Evolutionary conservation across 92 coral and sea anemone genomes (phyloP).

Genomic region (Paragorgia papillata): DNA sequence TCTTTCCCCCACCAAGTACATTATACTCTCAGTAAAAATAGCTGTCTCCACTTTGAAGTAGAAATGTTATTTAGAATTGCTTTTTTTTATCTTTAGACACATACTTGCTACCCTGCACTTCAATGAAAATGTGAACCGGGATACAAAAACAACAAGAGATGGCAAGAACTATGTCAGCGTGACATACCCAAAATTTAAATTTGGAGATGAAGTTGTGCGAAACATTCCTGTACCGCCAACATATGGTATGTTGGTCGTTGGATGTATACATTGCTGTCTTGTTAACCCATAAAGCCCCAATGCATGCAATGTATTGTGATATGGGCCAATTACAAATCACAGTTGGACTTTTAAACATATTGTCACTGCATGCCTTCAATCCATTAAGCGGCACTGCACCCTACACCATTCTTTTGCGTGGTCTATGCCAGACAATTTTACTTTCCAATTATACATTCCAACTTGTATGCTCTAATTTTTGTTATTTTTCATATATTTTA

Average conservation of each 20-base stretch:
- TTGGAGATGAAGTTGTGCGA: conserved; percentile 38
- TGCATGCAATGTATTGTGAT: no score
- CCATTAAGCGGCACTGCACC: no score
- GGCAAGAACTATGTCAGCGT: no score
- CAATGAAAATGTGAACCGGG: conserved; percentile 28
- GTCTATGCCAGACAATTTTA: no score
- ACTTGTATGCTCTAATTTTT: conserved; percentile 12
- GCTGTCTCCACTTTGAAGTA: not conserved
- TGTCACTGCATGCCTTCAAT: no score
- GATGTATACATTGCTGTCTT: not conserved
- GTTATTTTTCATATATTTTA: not conserved
- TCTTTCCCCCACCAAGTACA: no score
- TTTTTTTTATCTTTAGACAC: no score
- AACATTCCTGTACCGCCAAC: conserved; percentile 41
- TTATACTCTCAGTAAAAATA: no score
- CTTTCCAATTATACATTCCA: no score
- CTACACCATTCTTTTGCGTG: no score
- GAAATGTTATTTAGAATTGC: conserved; percentile 14
- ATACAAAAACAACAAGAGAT: conserved; percentile 20
- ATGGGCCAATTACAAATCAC: no score
- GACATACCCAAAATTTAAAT: conserved; percentile 36
- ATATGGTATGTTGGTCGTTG: conserved; percentile 19
- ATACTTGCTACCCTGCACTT: conserved; percentile 34
- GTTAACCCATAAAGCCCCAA: conserved; percentile 9
- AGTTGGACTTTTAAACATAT: no score